Conservation (phyloP, 2,888 invertebrate species). For the Eurois occulta region DNA sequence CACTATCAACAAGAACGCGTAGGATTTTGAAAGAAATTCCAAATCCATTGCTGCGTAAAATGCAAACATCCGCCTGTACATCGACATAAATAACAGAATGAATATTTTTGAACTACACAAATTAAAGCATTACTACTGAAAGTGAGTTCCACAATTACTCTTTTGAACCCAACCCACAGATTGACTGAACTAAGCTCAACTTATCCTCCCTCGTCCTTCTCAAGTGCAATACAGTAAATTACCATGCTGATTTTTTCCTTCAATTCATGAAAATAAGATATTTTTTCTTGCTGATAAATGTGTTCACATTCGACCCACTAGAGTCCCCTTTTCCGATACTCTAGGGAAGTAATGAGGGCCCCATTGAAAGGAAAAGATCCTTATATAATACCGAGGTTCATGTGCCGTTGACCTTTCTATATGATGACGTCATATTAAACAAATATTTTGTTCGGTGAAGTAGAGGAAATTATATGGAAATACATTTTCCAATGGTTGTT, state of each 20-base stretch:
- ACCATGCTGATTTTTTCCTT: conserved; percentile 20
- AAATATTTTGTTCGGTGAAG: conserved; percentile 17
- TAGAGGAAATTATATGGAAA: conserved; percentile 8
- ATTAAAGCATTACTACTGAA: background rate
- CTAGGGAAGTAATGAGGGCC: conserved; percentile 47
- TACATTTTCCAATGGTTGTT: background rate
- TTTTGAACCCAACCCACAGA: background rate
- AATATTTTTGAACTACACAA: background rate
- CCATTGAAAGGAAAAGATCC: conserved; percentile 48
- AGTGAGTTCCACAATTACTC: background rate
- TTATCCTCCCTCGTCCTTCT: no score
- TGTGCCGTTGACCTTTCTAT: conserved; percentile 29
- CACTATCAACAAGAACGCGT: background rate
- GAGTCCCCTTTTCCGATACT: conserved; percentile 51
- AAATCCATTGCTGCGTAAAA: background rate
- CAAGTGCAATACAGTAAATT: conserved; percentile 17
- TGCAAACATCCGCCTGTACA: no score
- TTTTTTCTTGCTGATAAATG: conserved; percentile 36
- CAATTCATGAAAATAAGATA: conserved; percentile 13
- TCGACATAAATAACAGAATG: background rate
- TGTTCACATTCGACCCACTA: conserved; percentile 36
- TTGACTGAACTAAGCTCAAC: background rate
- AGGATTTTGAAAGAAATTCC: background rate
- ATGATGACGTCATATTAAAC: conserved; percentile 26
- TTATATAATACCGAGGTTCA: conserved; percentile 24